A percentile compares a stretch with the other conserved stretches of the same genome.
Conservation (phyloP, 2,797 vertebrate species). For the Nothura maculosa region DNA sequence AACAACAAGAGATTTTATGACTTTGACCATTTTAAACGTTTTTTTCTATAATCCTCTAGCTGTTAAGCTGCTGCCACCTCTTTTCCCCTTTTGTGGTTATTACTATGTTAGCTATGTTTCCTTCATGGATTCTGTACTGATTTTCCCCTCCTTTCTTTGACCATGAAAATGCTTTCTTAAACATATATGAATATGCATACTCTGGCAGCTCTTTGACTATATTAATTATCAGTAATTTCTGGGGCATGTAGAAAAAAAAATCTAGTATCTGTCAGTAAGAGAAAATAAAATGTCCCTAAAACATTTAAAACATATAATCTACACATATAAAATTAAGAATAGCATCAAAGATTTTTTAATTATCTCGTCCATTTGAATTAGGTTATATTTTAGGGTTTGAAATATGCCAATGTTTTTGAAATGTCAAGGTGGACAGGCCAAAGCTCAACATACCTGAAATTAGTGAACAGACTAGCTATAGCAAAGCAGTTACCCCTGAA, state of each 20-base stretch:
- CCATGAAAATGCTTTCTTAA: neutral
- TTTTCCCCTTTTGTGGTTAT: neutral
- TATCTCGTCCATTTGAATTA: neutral
- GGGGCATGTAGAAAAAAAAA: neutral
- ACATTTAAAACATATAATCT: neutral
- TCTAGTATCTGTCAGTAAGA: neutral
- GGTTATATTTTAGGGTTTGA: neutral
- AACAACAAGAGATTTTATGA: neutral
- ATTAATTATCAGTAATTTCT: neutral
- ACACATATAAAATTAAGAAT: neutral
- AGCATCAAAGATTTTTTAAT: neutral
- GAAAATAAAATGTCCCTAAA: neutral
- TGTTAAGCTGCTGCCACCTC: neutral
- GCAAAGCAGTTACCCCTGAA: neutral
- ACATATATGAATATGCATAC: neutral
- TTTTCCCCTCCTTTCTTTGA: neutral
- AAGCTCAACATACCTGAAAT: neutral
- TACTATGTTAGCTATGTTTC: neutral
- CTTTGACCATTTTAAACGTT: neutral
- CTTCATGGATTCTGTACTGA: neutral
- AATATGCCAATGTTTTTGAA: too few relatives aligned
- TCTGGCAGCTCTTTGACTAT: neutral
- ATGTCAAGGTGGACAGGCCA: neutral
- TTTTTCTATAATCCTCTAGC: neutral
- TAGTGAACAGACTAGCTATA: neutral